Evolutionary conservation across 2,113 vertebrate species (phyloP).

Genomic region (Cygnus buccinator): DNA sequence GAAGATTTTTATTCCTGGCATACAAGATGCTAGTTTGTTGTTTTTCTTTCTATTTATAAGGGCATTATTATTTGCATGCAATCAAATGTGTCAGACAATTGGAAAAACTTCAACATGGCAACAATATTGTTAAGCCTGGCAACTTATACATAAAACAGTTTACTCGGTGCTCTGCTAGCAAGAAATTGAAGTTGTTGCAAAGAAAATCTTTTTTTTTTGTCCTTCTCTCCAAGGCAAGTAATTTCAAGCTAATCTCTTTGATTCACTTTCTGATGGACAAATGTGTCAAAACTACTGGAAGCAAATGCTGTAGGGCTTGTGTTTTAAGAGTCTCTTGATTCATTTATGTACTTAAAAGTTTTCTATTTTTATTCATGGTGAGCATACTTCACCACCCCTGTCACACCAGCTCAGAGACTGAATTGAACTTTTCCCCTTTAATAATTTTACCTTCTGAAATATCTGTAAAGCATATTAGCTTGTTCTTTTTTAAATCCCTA

Average conservation of each 20-base stretch:
- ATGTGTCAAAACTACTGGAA: slow-evolving; percentile 37
- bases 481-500: not conserved
- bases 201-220: not conserved
- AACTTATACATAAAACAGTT: not conserved
- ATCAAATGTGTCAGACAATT: slow-evolving; percentile 9
- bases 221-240: slow-evolving; percentile 21
- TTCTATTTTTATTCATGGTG: slow-evolving; percentile 17
- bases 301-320: not conserved
- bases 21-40: not conserved
- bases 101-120: slow-evolving; percentile 20
- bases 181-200: slow-evolving; percentile 3
- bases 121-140: not conserved
- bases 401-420: not conserved
- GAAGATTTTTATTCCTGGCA: slow-evolving; percentile 39
- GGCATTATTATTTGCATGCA: not conserved
- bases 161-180: not conserved
- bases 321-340: slow-evolving; percentile 49
- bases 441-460: not conserved
- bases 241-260: slow-evolving; percentile 32
- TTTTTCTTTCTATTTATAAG: not conserved
- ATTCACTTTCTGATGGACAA: slow-evolving; percentile 37
- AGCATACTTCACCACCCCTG: not conserved
- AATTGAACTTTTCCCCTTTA: slow-evolving; percentile 9
- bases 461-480: not conserved
- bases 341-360: not conserved